phyloP scores from a whole-genome alignment of 2,797 vertebrate genomes.

The Acipenser ruthenus region DNA sequence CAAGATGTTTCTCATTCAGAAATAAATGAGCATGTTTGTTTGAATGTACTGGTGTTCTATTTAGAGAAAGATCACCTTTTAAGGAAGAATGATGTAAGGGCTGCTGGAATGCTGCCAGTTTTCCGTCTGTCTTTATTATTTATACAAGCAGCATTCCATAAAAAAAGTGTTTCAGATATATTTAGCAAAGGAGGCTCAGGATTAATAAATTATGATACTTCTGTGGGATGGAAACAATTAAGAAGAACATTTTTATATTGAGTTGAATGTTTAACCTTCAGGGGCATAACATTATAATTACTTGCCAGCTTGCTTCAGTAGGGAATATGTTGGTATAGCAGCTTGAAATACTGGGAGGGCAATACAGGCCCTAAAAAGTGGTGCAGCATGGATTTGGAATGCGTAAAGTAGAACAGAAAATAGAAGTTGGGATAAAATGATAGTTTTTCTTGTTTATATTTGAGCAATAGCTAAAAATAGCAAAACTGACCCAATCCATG shows the following conservation, averaged over 20 bases:
- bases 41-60: conserved; percentile 36
- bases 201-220: conserved; percentile 44
- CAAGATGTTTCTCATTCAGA: conserved; percentile 35
- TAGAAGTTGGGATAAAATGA: conserved; percentile 44
- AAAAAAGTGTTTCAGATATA: conserved; percentile 50
- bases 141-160: conserved; percentile 60
- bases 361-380: conserved; percentile 19
- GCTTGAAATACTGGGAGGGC: conserved; percentile 17
- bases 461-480: too few relatives aligned
- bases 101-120: conserved; percentile 42
- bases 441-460: background rate
- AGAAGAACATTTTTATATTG: conserved; percentile 19
- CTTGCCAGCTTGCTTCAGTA: conserved; percentile 21
- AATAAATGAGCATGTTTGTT: conserved; percentile 46
- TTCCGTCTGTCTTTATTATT: conserved; percentile 40
- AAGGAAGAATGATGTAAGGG: conserved; percentile 69
- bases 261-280: background rate
- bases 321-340: conserved; percentile 18
- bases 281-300: conserved; percentile 21
- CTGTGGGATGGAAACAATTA: conserved; percentile 48
- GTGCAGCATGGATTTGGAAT: conserved; percentile 26
- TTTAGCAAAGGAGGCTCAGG: conserved; percentile 53
- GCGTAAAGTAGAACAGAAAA: conserved; percentile 60
- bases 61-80: conserved; percentile 66
- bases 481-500: too few relatives aligned